Evolutionary conservation across 2,113 vertebrate species (phyloP).

Genomic region (Acrocephalus arundinaceus): DNA sequence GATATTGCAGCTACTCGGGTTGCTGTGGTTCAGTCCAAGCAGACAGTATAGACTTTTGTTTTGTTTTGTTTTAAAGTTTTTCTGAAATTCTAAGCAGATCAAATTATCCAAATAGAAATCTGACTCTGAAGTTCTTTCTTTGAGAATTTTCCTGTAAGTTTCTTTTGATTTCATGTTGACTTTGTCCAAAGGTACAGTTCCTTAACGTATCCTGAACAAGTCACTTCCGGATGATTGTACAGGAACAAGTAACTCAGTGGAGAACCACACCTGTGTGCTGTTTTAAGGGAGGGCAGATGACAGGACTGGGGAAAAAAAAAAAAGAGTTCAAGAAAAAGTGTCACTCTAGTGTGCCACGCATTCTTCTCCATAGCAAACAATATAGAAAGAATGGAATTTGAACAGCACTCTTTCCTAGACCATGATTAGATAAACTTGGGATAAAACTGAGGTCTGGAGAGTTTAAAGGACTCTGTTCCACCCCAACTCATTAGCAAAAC

Average conservation of each 20-base stretch:
- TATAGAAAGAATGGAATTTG: neutral
- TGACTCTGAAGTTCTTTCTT: neutral
- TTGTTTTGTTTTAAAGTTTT: neutral
- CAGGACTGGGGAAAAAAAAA: neutral
- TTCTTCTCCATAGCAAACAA: neutral
- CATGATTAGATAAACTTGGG: neutral
- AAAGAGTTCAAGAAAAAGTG: neutral
- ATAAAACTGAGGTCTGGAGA: neutral
- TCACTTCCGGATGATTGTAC: neutral
- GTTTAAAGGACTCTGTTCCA: neutral
- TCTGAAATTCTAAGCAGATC: neutral
- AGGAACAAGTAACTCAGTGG: neutral
- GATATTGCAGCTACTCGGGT: neutral
- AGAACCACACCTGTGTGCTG: neutral
- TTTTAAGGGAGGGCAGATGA: neutral
- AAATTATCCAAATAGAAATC: neutral
- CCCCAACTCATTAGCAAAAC: neutral
- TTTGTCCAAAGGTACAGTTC: neutral
- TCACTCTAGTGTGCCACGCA: neutral
- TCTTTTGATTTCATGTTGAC: neutral
- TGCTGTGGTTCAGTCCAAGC: neutral
- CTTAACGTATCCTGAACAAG: neutral
- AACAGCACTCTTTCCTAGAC: neutral
- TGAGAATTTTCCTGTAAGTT: neutral
- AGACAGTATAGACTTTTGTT: neutral